phyloP scores from a whole-genome alignment of 2,888 invertebrate species.

The Nomada hirtipes region DNA sequence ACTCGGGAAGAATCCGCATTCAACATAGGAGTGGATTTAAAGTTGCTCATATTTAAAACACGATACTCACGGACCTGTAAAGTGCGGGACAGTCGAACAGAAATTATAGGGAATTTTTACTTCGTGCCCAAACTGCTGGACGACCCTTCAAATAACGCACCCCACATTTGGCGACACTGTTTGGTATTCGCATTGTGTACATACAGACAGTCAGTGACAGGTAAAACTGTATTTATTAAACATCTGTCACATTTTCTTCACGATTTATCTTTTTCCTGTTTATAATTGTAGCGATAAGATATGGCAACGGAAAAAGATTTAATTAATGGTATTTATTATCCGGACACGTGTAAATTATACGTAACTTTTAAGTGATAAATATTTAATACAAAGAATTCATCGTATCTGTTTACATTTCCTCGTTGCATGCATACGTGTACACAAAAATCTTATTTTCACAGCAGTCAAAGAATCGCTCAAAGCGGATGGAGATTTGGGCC shows the following conservation, averaged over 20 bases:
- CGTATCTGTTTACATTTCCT: not conserved
- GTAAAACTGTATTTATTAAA: no score
- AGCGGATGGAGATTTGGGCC: slow-evolving; percentile 78
- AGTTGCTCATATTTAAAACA: slow-evolving; percentile 60
- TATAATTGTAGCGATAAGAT: slow-evolving; percentile 10
- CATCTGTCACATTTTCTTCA: no score
- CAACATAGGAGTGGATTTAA: slow-evolving; percentile 49
- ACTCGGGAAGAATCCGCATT: slow-evolving; percentile 43
- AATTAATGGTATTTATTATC: slow-evolving; percentile 73
- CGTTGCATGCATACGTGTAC: not conserved
- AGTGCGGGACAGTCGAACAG: not conserved
- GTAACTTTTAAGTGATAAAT: slow-evolving; percentile 9
- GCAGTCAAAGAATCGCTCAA: slow-evolving; percentile 81
- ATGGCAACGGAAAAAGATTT: slow-evolving; percentile 80
- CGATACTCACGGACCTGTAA: not conserved
- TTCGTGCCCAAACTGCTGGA: not conserved
- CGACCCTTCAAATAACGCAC: not conserved
- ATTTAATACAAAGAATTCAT: not conserved
- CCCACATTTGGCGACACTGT: no score
- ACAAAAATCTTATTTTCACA: slow-evolving; percentile 41
- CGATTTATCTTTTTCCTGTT: not conserved
- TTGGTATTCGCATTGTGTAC: no score
- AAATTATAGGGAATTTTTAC: slow-evolving; percentile 20
- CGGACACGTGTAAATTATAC: slow-evolving; percentile 1
- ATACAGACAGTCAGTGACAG: no score